Evolutionary conservation across 2,888 invertebrate genomes (phyloP).

Genomic region (Epirrhoe tristata): DNA sequence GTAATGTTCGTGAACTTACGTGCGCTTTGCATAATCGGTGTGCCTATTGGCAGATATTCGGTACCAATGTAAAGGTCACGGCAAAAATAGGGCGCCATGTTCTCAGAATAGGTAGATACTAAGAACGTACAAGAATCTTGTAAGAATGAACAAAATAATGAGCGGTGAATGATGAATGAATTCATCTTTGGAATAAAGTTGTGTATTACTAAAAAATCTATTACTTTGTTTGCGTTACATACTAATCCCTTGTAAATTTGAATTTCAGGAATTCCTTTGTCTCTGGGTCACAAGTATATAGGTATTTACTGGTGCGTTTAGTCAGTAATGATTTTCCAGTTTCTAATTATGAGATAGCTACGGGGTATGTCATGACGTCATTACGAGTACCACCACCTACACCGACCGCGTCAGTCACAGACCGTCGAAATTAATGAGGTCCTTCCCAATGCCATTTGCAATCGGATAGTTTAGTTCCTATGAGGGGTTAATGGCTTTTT

Average conservation of each 20-base stretch:
- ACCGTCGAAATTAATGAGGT: not conserved
- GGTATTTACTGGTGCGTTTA: not conserved
- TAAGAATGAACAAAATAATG: not conserved
- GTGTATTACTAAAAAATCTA: too few species aligned
- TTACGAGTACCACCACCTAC: too few species aligned
- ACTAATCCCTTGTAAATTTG: not conserved
- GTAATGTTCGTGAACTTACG: constrained; percentile 13
- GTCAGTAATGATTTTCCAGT: constrained; percentile 1
- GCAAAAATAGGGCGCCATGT: not conserved
- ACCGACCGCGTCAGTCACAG: not conserved
- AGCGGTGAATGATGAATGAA: too few species aligned
- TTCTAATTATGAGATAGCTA: not conserved
- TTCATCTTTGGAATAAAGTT: too few species aligned
- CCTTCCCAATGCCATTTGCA: constrained; percentile 7
- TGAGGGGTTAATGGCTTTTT: not conserved
- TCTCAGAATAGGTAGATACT: not conserved
- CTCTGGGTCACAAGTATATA: not conserved
- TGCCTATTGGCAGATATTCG: not conserved
- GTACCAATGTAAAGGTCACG: constrained; percentile 3
- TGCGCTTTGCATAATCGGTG: constrained; percentile 14
- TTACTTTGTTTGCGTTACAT: too few species aligned
- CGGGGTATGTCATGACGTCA: not conserved
- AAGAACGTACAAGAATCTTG: not conserved
- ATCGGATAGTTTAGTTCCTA: constrained; percentile 1
- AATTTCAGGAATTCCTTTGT: not conserved